Conservation (phyloP, 92 coral and sea anemone species). For the Paramuricea clavata region DNA sequence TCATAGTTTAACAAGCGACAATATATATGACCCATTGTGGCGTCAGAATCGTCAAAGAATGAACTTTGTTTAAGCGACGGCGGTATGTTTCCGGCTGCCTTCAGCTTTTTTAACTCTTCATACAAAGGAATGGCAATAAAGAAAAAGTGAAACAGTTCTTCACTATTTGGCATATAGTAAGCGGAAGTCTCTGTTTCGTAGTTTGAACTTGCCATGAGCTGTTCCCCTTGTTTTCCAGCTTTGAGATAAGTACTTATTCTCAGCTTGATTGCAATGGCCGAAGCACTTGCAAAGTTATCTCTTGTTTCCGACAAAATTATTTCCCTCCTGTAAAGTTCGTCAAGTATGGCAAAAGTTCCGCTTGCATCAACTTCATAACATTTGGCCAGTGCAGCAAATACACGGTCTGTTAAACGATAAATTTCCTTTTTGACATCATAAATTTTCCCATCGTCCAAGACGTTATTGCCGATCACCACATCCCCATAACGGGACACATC, state of each 20-base stretch:
- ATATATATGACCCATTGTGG: background rate
- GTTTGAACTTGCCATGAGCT: background rate
- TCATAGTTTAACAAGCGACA: constrained; percentile 9
- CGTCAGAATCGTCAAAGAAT: constrained; percentile 35
- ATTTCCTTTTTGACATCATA: constrained; percentile 3
- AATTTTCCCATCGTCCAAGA: constrained; percentile 22
- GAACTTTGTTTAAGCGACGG: background rate
- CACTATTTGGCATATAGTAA: constrained; percentile 9
- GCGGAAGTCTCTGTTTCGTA: background rate
- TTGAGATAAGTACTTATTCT: constrained; percentile 31
- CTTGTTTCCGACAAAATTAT: background rate
- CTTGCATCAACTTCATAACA: background rate
- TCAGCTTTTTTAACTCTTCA: background rate
- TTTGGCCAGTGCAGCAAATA: constrained; percentile 5
- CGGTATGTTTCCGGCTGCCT: background rate
- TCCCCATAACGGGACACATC: constrained; percentile 35
- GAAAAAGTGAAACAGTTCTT: constrained; percentile 46
- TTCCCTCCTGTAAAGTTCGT: background rate
- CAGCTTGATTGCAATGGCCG: constrained; percentile 7
- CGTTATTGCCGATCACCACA: background rate
- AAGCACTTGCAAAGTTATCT: constrained; percentile 31
- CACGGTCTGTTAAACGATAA: constrained; percentile 44
- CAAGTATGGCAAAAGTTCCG: constrained; percentile 13
- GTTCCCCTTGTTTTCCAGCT: constrained; percentile 34
- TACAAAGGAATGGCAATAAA: constrained; percentile 35